Conservation (phyloP, 2,113 vertebrate genomes). For the Oostethus manadensis region DNA sequence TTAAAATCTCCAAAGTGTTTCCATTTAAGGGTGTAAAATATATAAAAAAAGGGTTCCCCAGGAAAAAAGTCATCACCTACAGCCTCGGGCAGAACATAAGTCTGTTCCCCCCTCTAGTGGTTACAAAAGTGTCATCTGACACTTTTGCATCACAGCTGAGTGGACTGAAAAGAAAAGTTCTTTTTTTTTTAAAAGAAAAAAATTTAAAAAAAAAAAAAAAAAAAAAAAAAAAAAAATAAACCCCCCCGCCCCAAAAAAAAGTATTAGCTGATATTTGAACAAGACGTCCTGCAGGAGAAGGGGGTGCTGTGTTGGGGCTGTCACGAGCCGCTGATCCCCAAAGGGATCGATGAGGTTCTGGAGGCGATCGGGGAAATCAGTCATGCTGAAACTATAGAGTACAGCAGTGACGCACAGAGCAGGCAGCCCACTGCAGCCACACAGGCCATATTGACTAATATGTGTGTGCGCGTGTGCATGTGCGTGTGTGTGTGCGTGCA, state of each 20-base stretch:
- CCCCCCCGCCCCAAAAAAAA: too few species aligned
- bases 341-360: slow-evolving; percentile 63
- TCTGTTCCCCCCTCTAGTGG: slow-evolving; percentile 61
- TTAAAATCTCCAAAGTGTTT: background rate
- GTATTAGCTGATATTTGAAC: background rate
- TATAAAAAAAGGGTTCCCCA: background rate
- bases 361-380: slow-evolving; percentile 69
- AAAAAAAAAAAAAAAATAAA: too few species aligned
- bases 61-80: background rate
- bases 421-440: slow-evolving; percentile 35
- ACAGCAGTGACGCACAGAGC: slow-evolving; percentile 68
- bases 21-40: background rate
- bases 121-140: slow-evolving; percentile 5
- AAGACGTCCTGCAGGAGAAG: background rate
- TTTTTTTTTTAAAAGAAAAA: too few species aligned
- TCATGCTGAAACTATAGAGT: slow-evolving; percentile 73
- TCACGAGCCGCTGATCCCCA: slow-evolving; percentile 18
- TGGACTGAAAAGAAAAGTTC: background rate
- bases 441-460: slow-evolving; percentile 64
- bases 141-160: background rate
- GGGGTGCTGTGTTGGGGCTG: slow-evolving; percentile 2
- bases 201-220: too few species aligned
- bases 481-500: slow-evolving; percentile 33
- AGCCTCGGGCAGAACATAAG: slow-evolving; percentile 17
- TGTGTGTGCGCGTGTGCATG: slow-evolving; percentile 33